phyloP scores from a whole-genome alignment of 2,113 vertebrate species.

The Perca schrenkii region DNA sequence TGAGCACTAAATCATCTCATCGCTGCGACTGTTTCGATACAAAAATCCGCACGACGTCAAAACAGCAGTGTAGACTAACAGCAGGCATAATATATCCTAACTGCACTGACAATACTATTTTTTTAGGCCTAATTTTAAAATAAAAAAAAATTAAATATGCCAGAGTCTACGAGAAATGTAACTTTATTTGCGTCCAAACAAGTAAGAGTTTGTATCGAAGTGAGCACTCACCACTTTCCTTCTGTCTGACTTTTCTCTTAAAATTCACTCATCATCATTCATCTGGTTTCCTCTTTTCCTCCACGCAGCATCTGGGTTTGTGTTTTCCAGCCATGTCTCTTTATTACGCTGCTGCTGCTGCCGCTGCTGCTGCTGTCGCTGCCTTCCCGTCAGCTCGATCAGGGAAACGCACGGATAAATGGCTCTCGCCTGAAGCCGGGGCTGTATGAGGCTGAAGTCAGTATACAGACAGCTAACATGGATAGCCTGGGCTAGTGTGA shows the following conservation, averaged over 20 bases:
- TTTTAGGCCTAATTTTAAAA: not conserved
- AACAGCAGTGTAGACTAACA: not conserved
- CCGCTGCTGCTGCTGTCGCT: conserved; percentile 30
- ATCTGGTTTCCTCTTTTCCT: conserved; percentile 66
- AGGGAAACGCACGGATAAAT: conserved; percentile 36
- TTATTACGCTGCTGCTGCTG: conserved; percentile 41
- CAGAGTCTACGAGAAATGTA: not conserved
- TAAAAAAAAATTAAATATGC: not conserved
- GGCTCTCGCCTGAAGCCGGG: conserved; percentile 28
- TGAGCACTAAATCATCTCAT: conserved; percentile 53
- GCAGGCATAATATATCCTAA: not conserved
- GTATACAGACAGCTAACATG: conserved; percentile 17
- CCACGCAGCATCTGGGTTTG: conserved; percentile 69
- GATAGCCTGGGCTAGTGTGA: conserved; percentile 20
- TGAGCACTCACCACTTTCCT: conserved; percentile 79
- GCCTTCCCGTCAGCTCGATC: conserved; percentile 63
- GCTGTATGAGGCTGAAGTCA: conserved; percentile 23
- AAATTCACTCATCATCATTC: conserved; percentile 65
- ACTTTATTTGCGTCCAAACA: conserved; percentile 30
- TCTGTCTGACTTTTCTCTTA: conserved; percentile 66
- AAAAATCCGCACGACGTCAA: not conserved
- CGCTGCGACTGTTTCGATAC: conserved; percentile 4
- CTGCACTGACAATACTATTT: not conserved
- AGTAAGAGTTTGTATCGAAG: conserved; percentile 55
- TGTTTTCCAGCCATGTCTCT: conserved; percentile 66